Evolutionary conservation across 2,888 invertebrate genomes (phyloP), one percentile per base, ranked within the genome.

Genomic region (Pyrrhosoma nymphula): DNA sequence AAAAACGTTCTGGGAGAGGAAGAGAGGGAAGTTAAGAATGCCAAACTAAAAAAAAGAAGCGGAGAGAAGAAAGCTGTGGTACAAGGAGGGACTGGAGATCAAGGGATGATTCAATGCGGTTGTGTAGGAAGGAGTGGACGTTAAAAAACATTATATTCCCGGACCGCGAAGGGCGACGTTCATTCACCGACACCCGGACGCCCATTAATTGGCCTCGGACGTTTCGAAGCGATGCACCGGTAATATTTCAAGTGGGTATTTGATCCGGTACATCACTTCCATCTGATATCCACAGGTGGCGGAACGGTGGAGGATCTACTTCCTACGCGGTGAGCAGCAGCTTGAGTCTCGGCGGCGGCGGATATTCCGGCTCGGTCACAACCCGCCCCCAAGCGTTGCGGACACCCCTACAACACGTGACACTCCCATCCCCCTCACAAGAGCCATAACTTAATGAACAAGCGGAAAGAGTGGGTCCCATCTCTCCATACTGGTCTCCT

Each of bases 141-240:
- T 69, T 69, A 69, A 69, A 60, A n/a, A 69, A 69, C n/a, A 69
- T n/a, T 69, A 60, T n/a, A 69, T 69, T 69, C 69, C 69, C 16
- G 26, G 14, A 12, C 69, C n/a, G 69, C 69, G 69, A n/a, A n/a
- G 20, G n/a, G 69, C 26, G 8, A 69, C 69, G 69, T n/a, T 26
- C n/a, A 60, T 47, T 60, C 60, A 60, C 60, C 23, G 23, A 69
- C n/a, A 69, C 69, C 69, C 69, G n/a, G n/a, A n/a, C 69, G 26
- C n/a, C n/a, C 82, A 35, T 82, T 82, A 82, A 82, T 82, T 82
- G 82, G 82, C 82, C 82, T n/a, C n/a, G 82, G 82, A 82, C 30
- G 0, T 35, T 35, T 82, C 23, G 82, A 35, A 16, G 82, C 35
- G 35, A 82, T 82, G 82, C 35, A 35, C 82, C 82, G 82, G 82